Conservation (phyloP, 2,888 invertebrate species). For the Mechanitis messenoides region DNA sequence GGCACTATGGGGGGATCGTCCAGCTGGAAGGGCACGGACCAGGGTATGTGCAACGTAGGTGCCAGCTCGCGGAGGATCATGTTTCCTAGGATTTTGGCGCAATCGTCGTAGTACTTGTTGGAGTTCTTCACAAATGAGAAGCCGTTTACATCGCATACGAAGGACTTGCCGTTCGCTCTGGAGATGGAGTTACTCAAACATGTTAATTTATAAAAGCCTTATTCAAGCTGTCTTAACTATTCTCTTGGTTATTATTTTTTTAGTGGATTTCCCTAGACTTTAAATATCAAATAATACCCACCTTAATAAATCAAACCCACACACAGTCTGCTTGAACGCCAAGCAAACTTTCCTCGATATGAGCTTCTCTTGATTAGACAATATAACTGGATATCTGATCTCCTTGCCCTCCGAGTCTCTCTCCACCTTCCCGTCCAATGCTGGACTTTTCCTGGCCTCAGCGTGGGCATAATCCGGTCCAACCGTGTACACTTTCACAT, state of each 20-base stretch:
- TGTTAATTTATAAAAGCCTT: background rate
- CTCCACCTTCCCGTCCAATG: conserved; percentile 98
- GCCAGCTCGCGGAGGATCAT: conserved; percentile 97
- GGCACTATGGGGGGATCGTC: conserved; percentile 99
- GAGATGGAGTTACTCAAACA: conserved; percentile 9
- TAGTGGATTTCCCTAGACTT: background rate
- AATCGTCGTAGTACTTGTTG: conserved; percentile 99
- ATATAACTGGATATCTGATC: conserved; percentile 98
- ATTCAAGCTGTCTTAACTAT: no score
- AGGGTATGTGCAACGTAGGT: conserved; percentile 96
- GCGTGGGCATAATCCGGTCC: conserved; percentile 99
- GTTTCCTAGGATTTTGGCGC: conserved; percentile 98
- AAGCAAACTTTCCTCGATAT: conserved; percentile 98
- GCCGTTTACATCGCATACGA: conserved; percentile 99
- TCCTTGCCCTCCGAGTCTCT: conserved; percentile 98
- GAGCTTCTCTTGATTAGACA: conserved; percentile 97
- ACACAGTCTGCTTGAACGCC: conserved; percentile 98
- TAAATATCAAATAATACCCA: conserved; percentile 40
- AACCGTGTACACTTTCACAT: conserved; percentile 95
- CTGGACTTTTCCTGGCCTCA: conserved; percentile 98
- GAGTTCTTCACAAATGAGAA: conserved; percentile 99
- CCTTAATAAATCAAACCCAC: conserved; percentile 97
- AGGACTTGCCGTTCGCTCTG: conserved; percentile 98
- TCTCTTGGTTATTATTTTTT: no score
- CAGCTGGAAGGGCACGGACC: conserved; percentile 97